These are phyloP conservation scores for Drosophila trapezifrons DNA, from an alignment of 1,140 invertebrate genomes.

Conservation along the genomic window DNA sequence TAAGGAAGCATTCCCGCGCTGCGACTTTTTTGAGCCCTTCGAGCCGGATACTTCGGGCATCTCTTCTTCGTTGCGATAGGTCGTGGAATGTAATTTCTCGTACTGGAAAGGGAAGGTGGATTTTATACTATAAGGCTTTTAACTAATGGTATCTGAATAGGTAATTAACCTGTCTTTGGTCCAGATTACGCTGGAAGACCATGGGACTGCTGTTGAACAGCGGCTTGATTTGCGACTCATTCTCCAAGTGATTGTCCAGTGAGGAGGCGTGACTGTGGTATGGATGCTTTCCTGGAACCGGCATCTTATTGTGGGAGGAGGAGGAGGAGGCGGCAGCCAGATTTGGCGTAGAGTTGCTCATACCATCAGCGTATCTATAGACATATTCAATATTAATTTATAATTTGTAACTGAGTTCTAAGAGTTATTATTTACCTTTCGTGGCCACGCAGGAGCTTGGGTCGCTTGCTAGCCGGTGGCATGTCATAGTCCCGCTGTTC, in stretches of 20 bases:
- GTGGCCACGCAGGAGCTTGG: conserved; percentile 15
- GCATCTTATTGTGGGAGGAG: neutral
- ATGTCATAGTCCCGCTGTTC: conserved; percentile 8
- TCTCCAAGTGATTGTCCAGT: conserved; percentile 47
- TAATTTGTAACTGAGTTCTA: too few species aligned
- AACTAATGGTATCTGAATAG: too few species aligned
- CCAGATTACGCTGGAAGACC: neutral
- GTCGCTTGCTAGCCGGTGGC: conserved; percentile 32
- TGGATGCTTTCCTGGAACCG: neutral
- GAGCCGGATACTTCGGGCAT: too few species aligned
- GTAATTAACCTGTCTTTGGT: conserved; percentile 4
- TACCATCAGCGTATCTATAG: conserved; percentile 32
- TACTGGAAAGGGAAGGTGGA: neutral
- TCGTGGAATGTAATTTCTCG: conserved; percentile 50
- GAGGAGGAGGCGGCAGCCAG: neutral
- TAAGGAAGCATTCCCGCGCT: neutral
- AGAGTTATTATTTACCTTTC: conserved; percentile 20
- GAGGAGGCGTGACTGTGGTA: conserved; percentile 11
- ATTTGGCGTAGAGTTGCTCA: conserved; percentile 38
- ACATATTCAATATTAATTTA: too few species aligned
- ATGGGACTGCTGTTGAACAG: conserved; percentile 67
- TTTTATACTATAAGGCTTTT: neutral
- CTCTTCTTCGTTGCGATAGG: conserved; percentile 4
- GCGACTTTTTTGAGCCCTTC: neutral
- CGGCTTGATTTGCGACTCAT: conserved; percentile 37